Conservation (phyloP, 1,140 invertebrate genomes). For the Philopotamus ludificatus region DNA sequence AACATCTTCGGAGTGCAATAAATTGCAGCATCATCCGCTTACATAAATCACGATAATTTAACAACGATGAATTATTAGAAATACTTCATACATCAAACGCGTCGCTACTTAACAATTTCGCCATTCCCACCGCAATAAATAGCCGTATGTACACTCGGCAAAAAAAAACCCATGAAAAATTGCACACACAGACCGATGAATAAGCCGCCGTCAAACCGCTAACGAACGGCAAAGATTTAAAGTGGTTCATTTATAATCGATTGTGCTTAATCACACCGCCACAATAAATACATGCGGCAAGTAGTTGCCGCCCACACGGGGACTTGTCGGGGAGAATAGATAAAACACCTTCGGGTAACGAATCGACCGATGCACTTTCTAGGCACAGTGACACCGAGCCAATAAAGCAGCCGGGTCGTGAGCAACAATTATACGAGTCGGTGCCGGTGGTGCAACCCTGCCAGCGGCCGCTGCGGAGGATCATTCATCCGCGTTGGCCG, state of each 20-base stretch:
- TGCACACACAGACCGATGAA: no score
- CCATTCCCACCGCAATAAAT: no score
- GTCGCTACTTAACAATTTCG: no score
- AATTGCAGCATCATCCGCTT: no score
- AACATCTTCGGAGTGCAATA: no score
- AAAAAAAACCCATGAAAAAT: no score
- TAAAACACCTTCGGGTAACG: constrained; percentile 34
- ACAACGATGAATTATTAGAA: no score
- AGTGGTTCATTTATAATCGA: constrained; percentile 42
- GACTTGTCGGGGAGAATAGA: constrained; percentile 5
- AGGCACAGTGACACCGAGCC: constrained; percentile 29
- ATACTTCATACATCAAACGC: no score
- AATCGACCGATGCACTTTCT: constrained; percentile 26
- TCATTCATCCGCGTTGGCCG: background rate
- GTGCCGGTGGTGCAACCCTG: constrained; percentile 19
- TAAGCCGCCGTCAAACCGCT: background rate
- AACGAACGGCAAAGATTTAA: constrained; percentile 34
- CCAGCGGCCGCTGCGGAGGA: background rate
- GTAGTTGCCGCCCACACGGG: constrained; percentile 34
- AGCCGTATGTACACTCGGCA: no score
- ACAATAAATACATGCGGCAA: constrained; percentile 20
- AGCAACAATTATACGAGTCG: constrained; percentile 37
- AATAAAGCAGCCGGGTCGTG: constrained; percentile 33
- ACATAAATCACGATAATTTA: no score
- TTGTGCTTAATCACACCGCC: constrained; percentile 37